Evolutionary conservation across 2,797 vertebrate species (phyloP).

Genomic region (Sebastes hubbsi): DNA sequence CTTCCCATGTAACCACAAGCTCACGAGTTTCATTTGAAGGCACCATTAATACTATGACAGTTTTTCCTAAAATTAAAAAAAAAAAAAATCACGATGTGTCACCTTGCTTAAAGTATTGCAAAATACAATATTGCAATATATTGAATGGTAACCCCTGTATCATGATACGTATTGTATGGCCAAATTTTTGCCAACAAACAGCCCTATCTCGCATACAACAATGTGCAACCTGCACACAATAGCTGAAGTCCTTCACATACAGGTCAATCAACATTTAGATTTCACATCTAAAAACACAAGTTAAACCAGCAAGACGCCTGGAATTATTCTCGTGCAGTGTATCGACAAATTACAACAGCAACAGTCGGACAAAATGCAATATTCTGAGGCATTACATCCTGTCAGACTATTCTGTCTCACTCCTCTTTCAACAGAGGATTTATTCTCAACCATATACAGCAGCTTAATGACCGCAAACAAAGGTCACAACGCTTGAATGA

Average conservation of each 20-base stretch:
- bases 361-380: not conserved
- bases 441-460: not conserved
- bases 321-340: not conserved
- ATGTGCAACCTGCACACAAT: not conserved
- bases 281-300: not conserved
- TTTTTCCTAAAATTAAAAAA: too few species aligned
- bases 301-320: not conserved
- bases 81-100: too few species aligned
- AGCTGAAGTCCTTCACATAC: not conserved
- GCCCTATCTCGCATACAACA: not conserved
- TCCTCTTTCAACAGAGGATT: not conserved
- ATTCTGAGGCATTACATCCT: not conserved
- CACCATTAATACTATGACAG: too few species aligned
- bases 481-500: slow-evolving; percentile 39
- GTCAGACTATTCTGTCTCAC: not conserved
- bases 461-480: slow-evolving; percentile 43
- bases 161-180: too few species aligned
- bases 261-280: slow-evolving; percentile 10
- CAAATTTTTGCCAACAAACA: too few species aligned
- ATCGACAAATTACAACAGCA: not conserved
- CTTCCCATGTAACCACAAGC: too few species aligned
- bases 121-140: too few species aligned
- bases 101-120: too few species aligned
- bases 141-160: too few species aligned
- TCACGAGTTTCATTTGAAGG: too few species aligned